phyloP scores from a whole-genome alignment of 2,113 vertebrate species.

The Semicossyphus pulcher region DNA sequence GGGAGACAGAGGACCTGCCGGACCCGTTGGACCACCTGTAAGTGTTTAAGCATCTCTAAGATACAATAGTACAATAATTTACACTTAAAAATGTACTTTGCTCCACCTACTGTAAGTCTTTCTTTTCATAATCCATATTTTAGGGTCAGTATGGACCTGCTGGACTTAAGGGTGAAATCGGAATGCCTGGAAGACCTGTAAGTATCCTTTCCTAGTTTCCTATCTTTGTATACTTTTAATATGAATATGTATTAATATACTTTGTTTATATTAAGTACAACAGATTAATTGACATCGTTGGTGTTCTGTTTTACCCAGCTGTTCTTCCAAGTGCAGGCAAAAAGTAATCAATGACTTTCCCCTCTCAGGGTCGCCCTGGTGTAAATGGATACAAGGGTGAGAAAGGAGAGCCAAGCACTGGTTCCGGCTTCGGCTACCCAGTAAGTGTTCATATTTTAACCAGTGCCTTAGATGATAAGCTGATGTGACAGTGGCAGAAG shows the following conservation, averaged over 20 bases:
- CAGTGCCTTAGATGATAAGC: neutral
- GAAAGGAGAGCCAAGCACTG: slow-evolving; percentile 86
- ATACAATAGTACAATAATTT: too few relatives aligned
- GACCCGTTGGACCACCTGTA: slow-evolving; percentile 81
- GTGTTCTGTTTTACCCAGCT: neutral
- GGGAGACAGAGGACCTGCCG: slow-evolving; percentile 79
- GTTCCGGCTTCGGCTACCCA: slow-evolving; percentile 72
- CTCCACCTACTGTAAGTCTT: too few relatives aligned
- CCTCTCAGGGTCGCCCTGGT: slow-evolving; percentile 91
- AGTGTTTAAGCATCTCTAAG: slow-evolving; percentile 40
- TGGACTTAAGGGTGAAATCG: slow-evolving; percentile 95
- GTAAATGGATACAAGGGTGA: slow-evolving; percentile 95
- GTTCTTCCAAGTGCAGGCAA: neutral
- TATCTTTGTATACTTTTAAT: neutral
- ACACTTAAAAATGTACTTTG: too few relatives aligned
- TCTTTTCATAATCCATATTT: too few relatives aligned
- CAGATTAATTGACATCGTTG: neutral
- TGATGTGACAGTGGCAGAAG: neutral
- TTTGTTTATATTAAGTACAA: neutral
- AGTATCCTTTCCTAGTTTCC: slow-evolving; percentile 13
- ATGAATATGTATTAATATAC: neutral
- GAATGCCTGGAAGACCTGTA: slow-evolving; percentile 94
- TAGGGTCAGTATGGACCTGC: slow-evolving; percentile 88
- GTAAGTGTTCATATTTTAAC: slow-evolving; percentile 80
- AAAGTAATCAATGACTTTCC: slow-evolving; percentile 8